phyloP scores from a whole-genome alignment of 2,888 invertebrate genomes.

The Eristalis tenax region DNA sequence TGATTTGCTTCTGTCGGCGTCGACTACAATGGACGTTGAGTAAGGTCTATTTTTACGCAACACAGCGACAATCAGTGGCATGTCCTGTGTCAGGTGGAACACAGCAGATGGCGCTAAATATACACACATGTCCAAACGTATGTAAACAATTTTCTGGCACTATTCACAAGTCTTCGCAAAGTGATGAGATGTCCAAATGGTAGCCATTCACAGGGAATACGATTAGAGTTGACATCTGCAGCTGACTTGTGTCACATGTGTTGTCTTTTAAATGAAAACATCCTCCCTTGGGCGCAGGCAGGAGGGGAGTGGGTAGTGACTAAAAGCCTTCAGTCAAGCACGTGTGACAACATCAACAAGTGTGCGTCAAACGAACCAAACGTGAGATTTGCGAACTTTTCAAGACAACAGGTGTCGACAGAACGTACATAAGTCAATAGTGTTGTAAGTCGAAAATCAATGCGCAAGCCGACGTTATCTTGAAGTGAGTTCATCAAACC shows the following conservation, averaged over 20 bases:
- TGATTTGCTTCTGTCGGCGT: no score
- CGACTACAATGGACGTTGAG: not conserved
- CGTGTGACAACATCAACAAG: not conserved
- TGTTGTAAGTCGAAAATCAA: not conserved
- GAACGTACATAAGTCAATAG: not conserved
- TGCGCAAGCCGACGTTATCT: not conserved
- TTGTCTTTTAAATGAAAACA: not conserved
- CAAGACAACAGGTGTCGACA: not conserved
- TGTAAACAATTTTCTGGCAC: not conserved
- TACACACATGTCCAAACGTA: not conserved
- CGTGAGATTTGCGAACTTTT: not conserved
- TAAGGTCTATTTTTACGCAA: not conserved
- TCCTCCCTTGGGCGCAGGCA: not conserved
- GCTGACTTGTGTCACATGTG: not conserved
- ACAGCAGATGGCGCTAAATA: not conserved
- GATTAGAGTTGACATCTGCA: not conserved
- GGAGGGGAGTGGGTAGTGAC: not conserved
- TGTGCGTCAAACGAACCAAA: not conserved
- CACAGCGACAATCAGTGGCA: not conserved
- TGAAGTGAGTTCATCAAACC: not conserved
- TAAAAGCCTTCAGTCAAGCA: not conserved
- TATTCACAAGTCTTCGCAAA: not conserved
- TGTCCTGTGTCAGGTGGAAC: not conserved
- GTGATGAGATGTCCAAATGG: not conserved
- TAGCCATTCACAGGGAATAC: not conserved